A percentile compares a stretch with the other conserved stretches of the same genome.
Evolutionary conservation across 2,113 vertebrate genomes (phyloP).

Genomic region (Catharus bicknelli): DNA sequence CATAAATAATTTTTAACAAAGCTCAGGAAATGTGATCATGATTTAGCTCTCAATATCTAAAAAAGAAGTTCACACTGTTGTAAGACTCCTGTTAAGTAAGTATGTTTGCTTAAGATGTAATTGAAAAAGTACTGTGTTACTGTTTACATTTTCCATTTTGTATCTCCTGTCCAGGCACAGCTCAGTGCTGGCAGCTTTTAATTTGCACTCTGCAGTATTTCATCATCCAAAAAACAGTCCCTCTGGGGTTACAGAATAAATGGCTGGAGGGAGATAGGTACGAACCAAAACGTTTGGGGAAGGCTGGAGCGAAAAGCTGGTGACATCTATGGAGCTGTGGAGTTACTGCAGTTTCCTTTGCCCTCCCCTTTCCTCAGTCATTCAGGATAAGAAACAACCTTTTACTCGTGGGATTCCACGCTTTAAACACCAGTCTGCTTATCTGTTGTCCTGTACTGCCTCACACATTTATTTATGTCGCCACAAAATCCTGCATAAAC

Average conservation of each 20-base stretch:
- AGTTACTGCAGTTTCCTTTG: slow-evolving; percentile 28
- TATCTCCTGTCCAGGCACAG: not conserved
- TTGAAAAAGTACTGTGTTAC: not conserved
- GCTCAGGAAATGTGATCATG: slow-evolving; percentile 21
- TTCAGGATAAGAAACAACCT: not conserved
- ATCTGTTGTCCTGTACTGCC: not conserved
- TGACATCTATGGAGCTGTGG: slow-evolving; percentile 32
- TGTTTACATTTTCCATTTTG: not conserved
- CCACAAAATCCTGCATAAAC: not conserved
- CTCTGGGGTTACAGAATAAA: not conserved
- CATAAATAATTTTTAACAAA: slow-evolving; percentile 45
- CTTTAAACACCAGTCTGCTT: not conserved
- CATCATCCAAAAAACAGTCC: not conserved
- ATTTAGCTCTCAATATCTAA: not conserved
- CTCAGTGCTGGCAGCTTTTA: not conserved
- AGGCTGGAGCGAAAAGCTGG: slow-evolving; percentile 4
- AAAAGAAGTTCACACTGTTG: not conserved
- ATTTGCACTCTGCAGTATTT: not conserved
- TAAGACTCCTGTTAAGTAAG: slow-evolving; percentile 1
- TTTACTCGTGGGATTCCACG: not conserved
- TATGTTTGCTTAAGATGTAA: slow-evolving; percentile 22
- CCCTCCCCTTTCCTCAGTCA: not conserved
- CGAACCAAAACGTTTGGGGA: not conserved
- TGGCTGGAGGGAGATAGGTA: not conserved
- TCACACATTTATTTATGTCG: not conserved